Evolutionary conservation across 2,113 vertebrate species (phyloP).

Genomic region (Caloenas nicobarica): DNA sequence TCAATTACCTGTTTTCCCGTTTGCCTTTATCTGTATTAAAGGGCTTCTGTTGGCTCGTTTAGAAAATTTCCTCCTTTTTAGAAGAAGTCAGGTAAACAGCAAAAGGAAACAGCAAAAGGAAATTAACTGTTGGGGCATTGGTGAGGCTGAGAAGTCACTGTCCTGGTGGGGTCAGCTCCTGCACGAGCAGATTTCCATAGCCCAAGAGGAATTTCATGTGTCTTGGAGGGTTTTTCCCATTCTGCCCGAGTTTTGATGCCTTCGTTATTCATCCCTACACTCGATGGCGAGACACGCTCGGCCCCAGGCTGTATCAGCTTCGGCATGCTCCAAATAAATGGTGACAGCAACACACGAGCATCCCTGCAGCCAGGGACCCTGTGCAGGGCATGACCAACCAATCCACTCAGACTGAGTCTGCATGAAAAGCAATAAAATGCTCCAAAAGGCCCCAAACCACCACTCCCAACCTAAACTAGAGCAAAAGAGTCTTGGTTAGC

Average conservation of each 20-base stretch:
- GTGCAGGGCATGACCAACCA: conserved; percentile 5
- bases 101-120: not conserved
- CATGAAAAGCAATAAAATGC: not conserved
- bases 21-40: not conserved
- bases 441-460: not conserved
- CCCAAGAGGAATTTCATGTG: not conserved
- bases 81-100: not conserved
- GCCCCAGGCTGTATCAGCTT: not conserved
- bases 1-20: not conserved
- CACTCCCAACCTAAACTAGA: not conserved
- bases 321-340: not conserved
- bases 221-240: not conserved
- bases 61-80: not conserved
- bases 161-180: not conserved
- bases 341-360: not conserved
- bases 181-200: not conserved
- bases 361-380: not conserved
- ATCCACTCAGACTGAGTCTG: not conserved
- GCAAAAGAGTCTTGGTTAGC: not conserved
- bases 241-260: not conserved
- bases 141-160: not conserved
- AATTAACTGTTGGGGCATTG: not conserved
- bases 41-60: not conserved
- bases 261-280: not conserved
- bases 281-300: not conserved